These are phyloP conservation scores for Merluccius polli DNA, from an alignment of 2,797 vertebrate species.

Conservation along the genomic window DNA sequence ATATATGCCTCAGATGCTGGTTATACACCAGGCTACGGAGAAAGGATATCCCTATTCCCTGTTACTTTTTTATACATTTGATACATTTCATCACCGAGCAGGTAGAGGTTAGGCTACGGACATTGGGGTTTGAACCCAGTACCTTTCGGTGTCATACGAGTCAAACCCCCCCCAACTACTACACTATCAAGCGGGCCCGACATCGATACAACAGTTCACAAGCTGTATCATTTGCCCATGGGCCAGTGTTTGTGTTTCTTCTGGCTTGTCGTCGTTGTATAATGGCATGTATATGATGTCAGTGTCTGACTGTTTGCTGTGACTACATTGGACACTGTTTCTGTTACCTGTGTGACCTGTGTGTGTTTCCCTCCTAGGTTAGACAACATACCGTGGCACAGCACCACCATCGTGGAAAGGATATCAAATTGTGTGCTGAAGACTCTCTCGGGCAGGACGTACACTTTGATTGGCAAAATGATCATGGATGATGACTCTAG, in stretches of 20 bases:
- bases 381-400: constrained; percentile 70
- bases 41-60: neutral
- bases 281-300: neutral
- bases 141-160: neutral
- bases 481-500: constrained; percentile 24
- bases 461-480: constrained; percentile 71
- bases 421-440: constrained; percentile 61
- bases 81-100: neutral
- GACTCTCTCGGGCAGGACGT: constrained; percentile 64
- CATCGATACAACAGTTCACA: neutral
- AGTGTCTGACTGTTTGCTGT: neutral
- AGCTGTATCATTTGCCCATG: neutral
- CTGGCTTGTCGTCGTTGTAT: neutral
- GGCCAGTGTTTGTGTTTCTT: neutral
- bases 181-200: no score
- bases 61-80: no score
- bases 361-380: constrained; percentile 54
- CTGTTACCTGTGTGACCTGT: no score
- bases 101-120: neutral
- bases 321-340: neutral
- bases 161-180: neutral
- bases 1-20: neutral
- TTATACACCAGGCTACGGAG: neutral
- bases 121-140: neutral
- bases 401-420: constrained; percentile 68